Base-by-base conservation (phyloP, 2,888 invertebrate species). In the Cantharis flavilabris region DNA sequence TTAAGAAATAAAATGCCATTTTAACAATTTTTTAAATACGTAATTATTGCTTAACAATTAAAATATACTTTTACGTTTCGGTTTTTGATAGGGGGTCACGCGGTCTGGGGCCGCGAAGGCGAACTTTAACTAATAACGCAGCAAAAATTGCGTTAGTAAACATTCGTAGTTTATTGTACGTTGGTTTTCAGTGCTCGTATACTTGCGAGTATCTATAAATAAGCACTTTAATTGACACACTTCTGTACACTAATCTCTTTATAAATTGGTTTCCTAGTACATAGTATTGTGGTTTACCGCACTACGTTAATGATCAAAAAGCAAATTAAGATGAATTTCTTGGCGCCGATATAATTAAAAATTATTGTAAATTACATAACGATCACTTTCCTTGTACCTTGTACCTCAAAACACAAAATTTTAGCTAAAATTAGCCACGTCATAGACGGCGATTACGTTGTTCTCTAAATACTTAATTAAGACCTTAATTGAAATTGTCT, bases 301-400 rank as follows among this genome's bases (percentile, higher is more conserved):
- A 62, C 73, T 69, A 73, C 69, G 69, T 49, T 69, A 62, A 69
- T 69, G 73, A 73, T 69, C 69, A 73, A 73, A 73, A 69, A 63
- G 63, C 69, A 73, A 73, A 69, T 72, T 73, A 69, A 28, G 67
- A 63, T 72, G 69, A 76, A 71, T 30, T 28, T 72, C 33, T 72
- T 76, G 76, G 76, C 76, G 76, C 76, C 76, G 26, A 67, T 26
- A 67, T 72, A 72, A 72, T 76, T 76, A 71, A 75, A 75, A 71
- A 11, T 49, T 49, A 49, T 7, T 49, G 49, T 49, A 49, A n/a
- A 49, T 49, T 49, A 49, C 49, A 49, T 49, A 49, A 49, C 49
- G n/a, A 49, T 49, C n/a, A 49, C 49, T 49, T 49, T 49, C 49
- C 49, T 49, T 49, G 49, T n/a, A 49, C 49, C 49, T 49, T 49